A percentile compares a stretch with the other conserved stretches of the same genome.
Evolutionary conservation across 2,113 vertebrate genomes (phyloP).

Genomic region (Dascyllus trimaculatus): DNA sequence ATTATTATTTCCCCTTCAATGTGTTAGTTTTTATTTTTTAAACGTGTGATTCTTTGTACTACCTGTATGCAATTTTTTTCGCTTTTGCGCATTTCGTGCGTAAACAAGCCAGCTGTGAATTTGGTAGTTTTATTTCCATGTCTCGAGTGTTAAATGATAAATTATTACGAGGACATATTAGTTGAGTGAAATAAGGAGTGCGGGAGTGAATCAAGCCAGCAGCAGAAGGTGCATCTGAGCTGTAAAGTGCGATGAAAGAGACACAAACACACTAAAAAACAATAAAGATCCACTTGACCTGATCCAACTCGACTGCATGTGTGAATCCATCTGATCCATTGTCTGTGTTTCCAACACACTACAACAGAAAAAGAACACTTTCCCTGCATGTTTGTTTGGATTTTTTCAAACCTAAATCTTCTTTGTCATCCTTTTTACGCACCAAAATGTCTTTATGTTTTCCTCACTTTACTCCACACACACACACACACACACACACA

Average conservation of each 20-base stretch:
- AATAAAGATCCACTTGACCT: conserved; percentile 74
- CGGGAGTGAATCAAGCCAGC: conserved; percentile 32
- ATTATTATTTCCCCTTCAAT: conserved; percentile 19
- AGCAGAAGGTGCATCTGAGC: conserved; percentile 12
- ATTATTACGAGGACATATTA: conserved; percentile 67
- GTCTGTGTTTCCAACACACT: conserved; percentile 27
- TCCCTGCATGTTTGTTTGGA: background rate
- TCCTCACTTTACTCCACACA: background rate
- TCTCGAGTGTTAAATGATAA: conserved; percentile 66
- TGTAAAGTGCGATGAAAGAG: conserved; percentile 48
- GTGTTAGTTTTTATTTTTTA: conserved; percentile 59
- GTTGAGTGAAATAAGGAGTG: conserved; percentile 35
- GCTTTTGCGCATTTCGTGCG: conserved; percentile 8
- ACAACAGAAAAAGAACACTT: background rate
- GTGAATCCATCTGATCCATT: conserved; percentile 30
- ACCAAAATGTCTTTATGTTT: background rate
- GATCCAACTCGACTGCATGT: conserved; percentile 50
- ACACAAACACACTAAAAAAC: conserved; percentile 57
- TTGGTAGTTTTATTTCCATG: conserved; percentile 66
- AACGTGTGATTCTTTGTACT: conserved; percentile 71
- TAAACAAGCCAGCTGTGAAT: conserved; percentile 72
- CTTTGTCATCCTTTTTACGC: too few species aligned
- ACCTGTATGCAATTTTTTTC: conserved; percentile 69
- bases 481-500: too few species aligned
- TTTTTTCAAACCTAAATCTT: too few species aligned